Evolutionary conservation across 2,888 invertebrate species (phyloP), one percentile per base, ranked within the genome.

Genomic region (Melipona beecheii): DNA sequence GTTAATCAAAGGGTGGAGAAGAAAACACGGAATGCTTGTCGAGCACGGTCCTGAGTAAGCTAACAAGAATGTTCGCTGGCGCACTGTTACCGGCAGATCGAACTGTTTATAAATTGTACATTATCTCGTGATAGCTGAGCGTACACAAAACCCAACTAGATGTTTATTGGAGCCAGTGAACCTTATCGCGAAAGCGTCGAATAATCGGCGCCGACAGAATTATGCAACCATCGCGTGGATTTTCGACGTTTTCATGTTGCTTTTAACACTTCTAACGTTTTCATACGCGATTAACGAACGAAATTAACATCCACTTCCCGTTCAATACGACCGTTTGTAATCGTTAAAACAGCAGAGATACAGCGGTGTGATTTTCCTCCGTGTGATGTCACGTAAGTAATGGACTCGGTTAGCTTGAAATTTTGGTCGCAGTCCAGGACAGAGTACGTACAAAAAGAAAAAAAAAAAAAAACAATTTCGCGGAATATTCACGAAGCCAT

Each of bases 21-120:
- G 66, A 31, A 70, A 83, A 83, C 66, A 83, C 71, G 76, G 24
- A 83, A 70, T 65, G 64, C 31, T 64, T 50, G 49, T 54, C 62
- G 49, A 60, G 52, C 65, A 56, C 68, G 50, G 72, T 27, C 72
- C 80, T 75, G 79, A 76, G 76, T 85, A 85, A 85, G 73, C 65
- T 52, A 74, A 58, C 65, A 77, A 68, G 85, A 85, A 85, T 85
- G 87, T 86, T 84, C 81, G 86, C 81, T 77, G 83, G 82, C 85
- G 83, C 81, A 76, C 74, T 77, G 81, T 86, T 87, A 87, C 84
- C 87, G 90, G 89, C 90, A 91, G 91, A 92, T 92, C 93, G 92
- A 92, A 89, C 93, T 93, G 94, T 94, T 94, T 94, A 94, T 94
- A 94, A 94, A 94, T 94, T 94, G 93, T 93, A 90, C 91, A 93